phyloP scores from a whole-genome alignment of 1,140 invertebrate species.

The Hycleus cichorii region DNA sequence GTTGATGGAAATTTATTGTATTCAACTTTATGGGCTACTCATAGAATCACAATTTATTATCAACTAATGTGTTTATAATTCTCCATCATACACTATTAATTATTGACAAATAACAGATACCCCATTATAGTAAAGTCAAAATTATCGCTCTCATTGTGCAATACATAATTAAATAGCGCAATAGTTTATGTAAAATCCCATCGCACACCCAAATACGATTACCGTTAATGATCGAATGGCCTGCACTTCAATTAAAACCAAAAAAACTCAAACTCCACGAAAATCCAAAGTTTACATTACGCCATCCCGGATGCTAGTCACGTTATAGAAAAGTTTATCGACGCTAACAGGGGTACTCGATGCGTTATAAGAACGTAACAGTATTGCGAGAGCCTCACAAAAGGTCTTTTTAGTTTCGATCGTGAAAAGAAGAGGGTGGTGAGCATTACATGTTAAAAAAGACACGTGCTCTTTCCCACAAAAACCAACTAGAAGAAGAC shows the following conservation, averaged over 20 bases:
- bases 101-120: constrained; percentile 21
- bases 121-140: constrained; percentile 12
- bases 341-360: constrained; percentile 2
- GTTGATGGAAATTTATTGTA: constrained; percentile 4
- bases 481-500: background rate
- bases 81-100: constrained; percentile 18
- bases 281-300: no score
- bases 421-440: background rate
- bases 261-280: no score
- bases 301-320: constrained; percentile 1
- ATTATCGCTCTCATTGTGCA: constrained; percentile 3
- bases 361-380: background rate
- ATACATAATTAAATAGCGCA: no score
- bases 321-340: constrained; percentile 7
- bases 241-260: background rate
- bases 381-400: constrained; percentile 13
- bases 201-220: background rate
- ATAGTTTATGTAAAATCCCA: background rate
- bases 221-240: background rate
- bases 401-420: constrained; percentile 3
- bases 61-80: constrained; percentile 23
- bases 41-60: constrained; percentile 21
- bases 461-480: constrained; percentile 15
- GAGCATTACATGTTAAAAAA: background rate
- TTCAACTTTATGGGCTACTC: background rate